phyloP scores from a whole-genome alignment of 2,888 invertebrate genomes.

The Chalcosyrphus nemorum region DNA sequence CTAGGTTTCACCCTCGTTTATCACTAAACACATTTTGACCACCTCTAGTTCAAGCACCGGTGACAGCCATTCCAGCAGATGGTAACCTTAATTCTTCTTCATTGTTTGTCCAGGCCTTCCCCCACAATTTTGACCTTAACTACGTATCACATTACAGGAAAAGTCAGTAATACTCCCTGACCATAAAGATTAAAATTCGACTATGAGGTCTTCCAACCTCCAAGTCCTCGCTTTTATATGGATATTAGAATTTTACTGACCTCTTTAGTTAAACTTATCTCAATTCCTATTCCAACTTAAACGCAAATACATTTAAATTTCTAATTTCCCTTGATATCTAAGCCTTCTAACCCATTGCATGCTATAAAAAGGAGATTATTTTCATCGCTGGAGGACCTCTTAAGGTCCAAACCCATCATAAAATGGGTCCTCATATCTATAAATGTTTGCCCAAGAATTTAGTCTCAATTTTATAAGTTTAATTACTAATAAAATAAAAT shows the following conservation, averaged over 20 bases:
- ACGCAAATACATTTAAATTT: not conserved
- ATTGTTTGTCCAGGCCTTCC: no score
- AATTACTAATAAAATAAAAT: constrained; percentile 44
- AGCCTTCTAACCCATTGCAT: not conserved
- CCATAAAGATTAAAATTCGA: no score
- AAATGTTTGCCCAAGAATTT: not conserved
- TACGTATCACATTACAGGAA: no score
- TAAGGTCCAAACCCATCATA: not conserved
- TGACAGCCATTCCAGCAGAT: no score
- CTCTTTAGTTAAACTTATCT: not conserved
- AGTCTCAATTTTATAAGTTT: constrained; percentile 10
- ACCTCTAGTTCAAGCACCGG: no score
- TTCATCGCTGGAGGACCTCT: not conserved
- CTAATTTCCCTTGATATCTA: not conserved
- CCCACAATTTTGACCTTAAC: no score
- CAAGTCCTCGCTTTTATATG: not conserved
- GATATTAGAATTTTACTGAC: not conserved
- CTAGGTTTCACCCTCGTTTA: no score
- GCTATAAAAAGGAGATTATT: not conserved
- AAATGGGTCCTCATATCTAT: not conserved
- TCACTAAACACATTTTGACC: no score
- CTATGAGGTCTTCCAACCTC: not conserved
- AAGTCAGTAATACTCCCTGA: no score
- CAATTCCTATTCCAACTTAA: not conserved
- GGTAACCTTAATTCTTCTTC: no score